A percentile compares a stretch with the other conserved stretches of the same genome.
phyloP scores from a whole-genome alignment of 2,888 invertebrate genomes.

The Caradrina kadenii region DNA sequence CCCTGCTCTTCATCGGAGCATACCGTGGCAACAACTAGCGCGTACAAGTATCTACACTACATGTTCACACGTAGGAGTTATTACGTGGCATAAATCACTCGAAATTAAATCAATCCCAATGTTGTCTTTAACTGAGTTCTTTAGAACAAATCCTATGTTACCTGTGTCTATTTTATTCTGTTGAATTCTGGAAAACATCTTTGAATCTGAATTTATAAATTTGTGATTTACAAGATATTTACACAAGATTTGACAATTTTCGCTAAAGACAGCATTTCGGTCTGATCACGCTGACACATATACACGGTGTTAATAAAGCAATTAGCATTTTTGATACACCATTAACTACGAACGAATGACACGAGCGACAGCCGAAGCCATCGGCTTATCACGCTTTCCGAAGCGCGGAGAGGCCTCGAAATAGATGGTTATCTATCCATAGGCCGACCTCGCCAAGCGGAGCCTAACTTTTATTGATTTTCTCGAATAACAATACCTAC shows the following conservation, averaged over 20 bases:
- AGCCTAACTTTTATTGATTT: not conserved
- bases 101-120: not conserved
- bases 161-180: not conserved
- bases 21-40: conserved; percentile 69
- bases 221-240: no score
- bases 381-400: not conserved
- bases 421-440: not conserved
- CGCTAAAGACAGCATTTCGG: conserved; percentile 25
- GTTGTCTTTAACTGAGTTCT: conserved; percentile 27
- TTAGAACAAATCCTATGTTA: not conserved
- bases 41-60: conserved; percentile 25
- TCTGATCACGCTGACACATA: conserved; percentile 6
- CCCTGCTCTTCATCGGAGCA: conserved; percentile 78
- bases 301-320: conserved; percentile 33
- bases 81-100: conserved; percentile 14
- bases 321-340: not conserved
- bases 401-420: not conserved
- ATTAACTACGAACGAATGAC: not conserved
- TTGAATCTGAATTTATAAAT: not conserved
- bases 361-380: not conserved
- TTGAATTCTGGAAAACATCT: not conserved
- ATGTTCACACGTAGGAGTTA: not conserved
- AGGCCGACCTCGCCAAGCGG: not conserved
- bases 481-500: not conserved
- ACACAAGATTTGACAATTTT: not conserved